phyloP scores from a whole-genome alignment of 2,797 vertebrate species.

The Erpetoichthys calabaricus region DNA sequence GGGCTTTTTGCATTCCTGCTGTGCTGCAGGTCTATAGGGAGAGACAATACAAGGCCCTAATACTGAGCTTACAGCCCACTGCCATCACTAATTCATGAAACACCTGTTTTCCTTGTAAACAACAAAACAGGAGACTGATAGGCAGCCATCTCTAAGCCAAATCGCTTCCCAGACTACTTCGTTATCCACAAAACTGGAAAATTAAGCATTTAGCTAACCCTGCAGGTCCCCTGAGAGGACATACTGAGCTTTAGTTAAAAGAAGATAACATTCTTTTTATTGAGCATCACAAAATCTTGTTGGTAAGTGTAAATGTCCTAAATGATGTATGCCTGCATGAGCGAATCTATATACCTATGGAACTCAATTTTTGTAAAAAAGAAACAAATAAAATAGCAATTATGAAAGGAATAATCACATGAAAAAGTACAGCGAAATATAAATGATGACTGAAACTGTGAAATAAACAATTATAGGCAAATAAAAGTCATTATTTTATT shows the following conservation, averaged over 20 bases:
- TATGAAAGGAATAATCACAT: too few species aligned
- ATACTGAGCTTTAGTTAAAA: slow-evolving; percentile 26
- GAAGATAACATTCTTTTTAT: slow-evolving; percentile 24
- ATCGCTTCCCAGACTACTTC: slow-evolving; percentile 18
- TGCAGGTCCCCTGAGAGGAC: slow-evolving; percentile 18
- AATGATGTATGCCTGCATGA: too few species aligned
- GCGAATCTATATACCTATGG: too few species aligned
- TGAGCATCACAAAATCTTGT: slow-evolving; percentile 21
- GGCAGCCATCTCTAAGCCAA: slow-evolving; percentile 15
- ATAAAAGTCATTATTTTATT: too few species aligned
- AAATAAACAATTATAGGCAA: too few species aligned
- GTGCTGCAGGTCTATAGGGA: slow-evolving; percentile 8
- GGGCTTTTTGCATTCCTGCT: slow-evolving; percentile 2
- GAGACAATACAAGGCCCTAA: slow-evolving; percentile 9
- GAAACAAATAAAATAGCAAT: too few species aligned
- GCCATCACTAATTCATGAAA: slow-evolving; percentile 35
- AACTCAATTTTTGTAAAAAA: too few species aligned
- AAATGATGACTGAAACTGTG: too few species aligned
- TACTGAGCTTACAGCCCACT: slow-evolving; percentile 11
- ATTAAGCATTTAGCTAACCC: slow-evolving; percentile 1
- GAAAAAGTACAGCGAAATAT: too few species aligned
- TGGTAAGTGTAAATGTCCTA: too few species aligned
- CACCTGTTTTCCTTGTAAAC: slow-evolving; percentile 26
- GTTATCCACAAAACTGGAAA: slow-evolving; percentile 6
- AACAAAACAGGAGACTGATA: slow-evolving; percentile 12